A percentile compares a stretch with the other conserved stretches of the same genome.
phyloP scores from a whole-genome alignment of 2,113 vertebrate genomes.

The Coryphaenoides rupestris region DNA sequence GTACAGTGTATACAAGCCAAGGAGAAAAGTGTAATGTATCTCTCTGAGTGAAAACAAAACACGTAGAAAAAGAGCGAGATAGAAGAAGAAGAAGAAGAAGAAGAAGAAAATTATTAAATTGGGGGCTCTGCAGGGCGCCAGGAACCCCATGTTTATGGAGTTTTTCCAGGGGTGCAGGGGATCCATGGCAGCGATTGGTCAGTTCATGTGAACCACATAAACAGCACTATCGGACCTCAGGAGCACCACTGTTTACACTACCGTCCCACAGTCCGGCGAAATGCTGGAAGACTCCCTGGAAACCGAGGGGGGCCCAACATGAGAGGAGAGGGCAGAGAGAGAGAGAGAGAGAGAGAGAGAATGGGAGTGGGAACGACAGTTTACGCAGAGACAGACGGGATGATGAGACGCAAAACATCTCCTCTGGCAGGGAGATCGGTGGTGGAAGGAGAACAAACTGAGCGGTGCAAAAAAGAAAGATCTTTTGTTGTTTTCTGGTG shows the following conservation, averaged over 20 bases:
- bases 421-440: constrained; percentile 8
- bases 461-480: constrained; percentile 20
- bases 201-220: constrained; percentile 23
- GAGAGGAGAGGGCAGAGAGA: no score
- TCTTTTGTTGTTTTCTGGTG: constrained; percentile 9
- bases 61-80: neutral
- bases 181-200: constrained; percentile 22
- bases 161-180: constrained; percentile 25
- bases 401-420: neutral
- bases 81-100: no score
- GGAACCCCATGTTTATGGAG: constrained; percentile 18
- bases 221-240: constrained; percentile 41
- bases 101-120: no score
- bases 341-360: constrained; percentile 9
- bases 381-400: neutral
- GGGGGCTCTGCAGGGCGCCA: neutral
- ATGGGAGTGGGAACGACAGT: neutral
- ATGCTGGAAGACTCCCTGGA: constrained; percentile 36
- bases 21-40: neutral
- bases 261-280: constrained; percentile 37
- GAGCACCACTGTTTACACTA: constrained; percentile 48
- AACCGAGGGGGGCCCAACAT: constrained; percentile 27
- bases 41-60: constrained; percentile 1
- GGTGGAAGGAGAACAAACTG: constrained; percentile 14
- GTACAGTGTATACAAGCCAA: constrained; percentile 9